Percentiles rank a stretch among this genome's conserved stretches.
phyloP scores from a whole-genome alignment of 1,140 invertebrate species.

The Apis laboriosa region DNA sequence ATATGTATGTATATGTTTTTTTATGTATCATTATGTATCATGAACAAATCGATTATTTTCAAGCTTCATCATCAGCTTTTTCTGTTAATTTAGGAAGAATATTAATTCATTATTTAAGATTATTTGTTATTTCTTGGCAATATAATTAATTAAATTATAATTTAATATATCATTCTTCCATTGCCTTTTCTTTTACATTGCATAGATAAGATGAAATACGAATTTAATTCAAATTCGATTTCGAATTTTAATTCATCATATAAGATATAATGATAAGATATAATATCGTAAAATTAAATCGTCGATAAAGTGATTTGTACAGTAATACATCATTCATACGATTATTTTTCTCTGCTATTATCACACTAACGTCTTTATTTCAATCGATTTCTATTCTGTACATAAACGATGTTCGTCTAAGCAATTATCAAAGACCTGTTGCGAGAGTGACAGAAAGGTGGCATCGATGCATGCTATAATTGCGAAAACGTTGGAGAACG shows the following conservation, averaged over 20 bases:
- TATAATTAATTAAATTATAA: slow-evolving; percentile 29
- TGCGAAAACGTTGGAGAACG: slow-evolving; percentile 28
- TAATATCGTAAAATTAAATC: background rate
- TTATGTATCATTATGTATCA: background rate
- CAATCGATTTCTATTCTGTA: slow-evolving; percentile 7
- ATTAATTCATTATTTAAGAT: slow-evolving; percentile 23
- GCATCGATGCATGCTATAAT: slow-evolving; percentile 10
- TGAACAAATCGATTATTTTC: slow-evolving; percentile 4
- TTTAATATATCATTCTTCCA: background rate
- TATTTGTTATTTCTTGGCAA: background rate
- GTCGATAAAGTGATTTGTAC: background rate
- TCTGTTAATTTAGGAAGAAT: background rate
- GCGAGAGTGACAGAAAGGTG: slow-evolving; percentile 22
- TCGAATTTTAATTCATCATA: background rate
- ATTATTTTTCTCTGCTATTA: slow-evolving; percentile 1
- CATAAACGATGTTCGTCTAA: background rate
- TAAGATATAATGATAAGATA: background rate
- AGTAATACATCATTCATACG: background rate
- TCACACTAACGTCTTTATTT: background rate
- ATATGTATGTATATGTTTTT: background rate
- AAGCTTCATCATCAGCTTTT: background rate
- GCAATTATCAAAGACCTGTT: background rate
- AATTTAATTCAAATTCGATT: background rate
- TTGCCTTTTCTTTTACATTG: background rate
- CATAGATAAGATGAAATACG: too few relatives aligned